A percentile compares a stretch with the other conserved stretches of the same genome.
Conservation (phyloP, 1,140 invertebrate genomes). For the Cotesia glomerata region DNA sequence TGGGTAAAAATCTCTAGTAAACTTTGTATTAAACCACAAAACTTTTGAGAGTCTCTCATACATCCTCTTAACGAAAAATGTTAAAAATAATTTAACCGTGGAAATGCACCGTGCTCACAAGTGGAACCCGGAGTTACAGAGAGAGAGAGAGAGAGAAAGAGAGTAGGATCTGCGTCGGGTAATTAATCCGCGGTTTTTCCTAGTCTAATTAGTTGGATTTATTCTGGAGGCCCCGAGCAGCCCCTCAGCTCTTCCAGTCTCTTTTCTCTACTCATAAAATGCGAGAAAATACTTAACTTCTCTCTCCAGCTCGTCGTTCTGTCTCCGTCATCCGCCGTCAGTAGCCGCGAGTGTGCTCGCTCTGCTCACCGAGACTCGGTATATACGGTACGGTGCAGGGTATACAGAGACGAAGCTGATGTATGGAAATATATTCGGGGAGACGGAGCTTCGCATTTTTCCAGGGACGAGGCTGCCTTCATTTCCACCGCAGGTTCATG, state of each 20-base stretch:
- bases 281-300: slow-evolving; percentile 1
- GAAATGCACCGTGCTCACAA: slow-evolving; percentile 25
- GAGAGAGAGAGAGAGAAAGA: no score
- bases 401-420: slow-evolving; percentile 47
- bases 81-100: slow-evolving; percentile 31
- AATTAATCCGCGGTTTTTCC: slow-evolving; percentile 63
- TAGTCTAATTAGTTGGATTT: slow-evolving; percentile 64
- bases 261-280: slow-evolving; percentile 15
- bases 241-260: slow-evolving; percentile 28
- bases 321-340: slow-evolving; percentile 2
- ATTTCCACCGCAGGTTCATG: slow-evolving; percentile 51
- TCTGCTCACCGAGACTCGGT: slow-evolving; percentile 32
- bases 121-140: slow-evolving; percentile 26
- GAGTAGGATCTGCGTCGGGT: slow-evolving; percentile 47
- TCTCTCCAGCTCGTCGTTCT: no score
- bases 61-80: no score
- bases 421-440: slow-evolving; percentile 63
- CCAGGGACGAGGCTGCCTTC: slow-evolving; percentile 53
- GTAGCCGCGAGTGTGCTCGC: slow-evolving; percentile 24
- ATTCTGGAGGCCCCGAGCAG: slow-evolving; percentile 53
- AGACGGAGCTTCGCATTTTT: slow-evolving; percentile 61
- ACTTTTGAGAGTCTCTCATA: no score
- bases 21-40: no score
- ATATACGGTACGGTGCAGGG: no score
- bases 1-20: no score